phyloP scores from a whole-genome alignment of 2,113 vertebrate genomes.

The Apistogramma diplotaenia region DNA sequence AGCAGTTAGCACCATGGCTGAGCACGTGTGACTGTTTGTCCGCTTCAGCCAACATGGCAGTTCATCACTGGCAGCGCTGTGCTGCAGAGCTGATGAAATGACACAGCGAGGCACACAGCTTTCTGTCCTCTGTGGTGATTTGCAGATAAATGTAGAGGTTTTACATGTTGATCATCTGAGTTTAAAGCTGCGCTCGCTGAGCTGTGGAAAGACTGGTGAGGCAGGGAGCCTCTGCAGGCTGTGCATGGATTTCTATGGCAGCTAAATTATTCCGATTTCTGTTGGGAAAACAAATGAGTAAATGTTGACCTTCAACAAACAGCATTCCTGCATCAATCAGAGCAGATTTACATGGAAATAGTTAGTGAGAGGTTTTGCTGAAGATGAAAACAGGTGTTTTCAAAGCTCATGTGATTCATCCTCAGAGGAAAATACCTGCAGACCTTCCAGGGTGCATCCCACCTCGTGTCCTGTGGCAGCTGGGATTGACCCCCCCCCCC shows the following conservation, averaged over 20 bases:
- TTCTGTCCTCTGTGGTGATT: not conserved
- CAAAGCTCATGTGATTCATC: too few species aligned
- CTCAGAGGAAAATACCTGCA: not conserved
- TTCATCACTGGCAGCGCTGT: rapidly evolving
- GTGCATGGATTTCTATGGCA: rapidly evolving
- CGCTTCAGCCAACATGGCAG: not conserved
- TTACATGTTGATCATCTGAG: not conserved
- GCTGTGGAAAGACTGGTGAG: not conserved
- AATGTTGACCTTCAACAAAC: too few species aligned
- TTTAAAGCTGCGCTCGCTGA: not conserved
- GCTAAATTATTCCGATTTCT: not conserved
- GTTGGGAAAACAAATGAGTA: not conserved
- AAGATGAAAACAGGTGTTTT: too few species aligned
- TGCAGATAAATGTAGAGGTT: not conserved
- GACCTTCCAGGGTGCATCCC: rapidly evolving
- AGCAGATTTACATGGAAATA: not conserved
- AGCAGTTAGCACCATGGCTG: not conserved
- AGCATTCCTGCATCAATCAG: too few species aligned
- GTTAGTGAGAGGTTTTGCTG: not conserved
- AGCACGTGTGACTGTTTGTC: not conserved
- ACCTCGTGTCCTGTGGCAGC: rapidly evolving
- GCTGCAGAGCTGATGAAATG: not conserved
- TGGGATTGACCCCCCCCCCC: too few species aligned
- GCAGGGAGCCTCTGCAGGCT: not conserved
- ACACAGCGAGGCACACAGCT: not conserved